phyloP scores from a whole-genome alignment of 2,797 vertebrate species.

The Phataginus tetradactyla region DNA sequence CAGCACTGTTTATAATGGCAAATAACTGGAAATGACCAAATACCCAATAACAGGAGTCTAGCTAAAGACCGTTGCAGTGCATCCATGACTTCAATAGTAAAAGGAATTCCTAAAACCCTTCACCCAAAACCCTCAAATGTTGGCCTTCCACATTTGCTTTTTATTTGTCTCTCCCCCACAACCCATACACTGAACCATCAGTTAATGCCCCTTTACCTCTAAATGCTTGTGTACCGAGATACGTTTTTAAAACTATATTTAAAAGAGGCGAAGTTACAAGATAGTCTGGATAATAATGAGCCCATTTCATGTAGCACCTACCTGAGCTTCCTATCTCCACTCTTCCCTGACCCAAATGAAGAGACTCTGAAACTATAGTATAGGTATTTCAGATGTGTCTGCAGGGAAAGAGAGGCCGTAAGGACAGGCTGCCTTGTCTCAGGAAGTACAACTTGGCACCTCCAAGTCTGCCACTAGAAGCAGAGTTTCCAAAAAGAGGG shows the following conservation, averaged over 20 bases:
- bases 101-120: background rate
- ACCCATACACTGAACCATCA: background rate
- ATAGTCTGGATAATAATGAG: background rate
- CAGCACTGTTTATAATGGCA: background rate
- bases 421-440: background rate
- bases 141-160: background rate
- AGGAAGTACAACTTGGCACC: background rate
- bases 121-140: background rate
- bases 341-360: background rate
- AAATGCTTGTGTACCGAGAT: background rate
- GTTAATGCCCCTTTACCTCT: background rate
- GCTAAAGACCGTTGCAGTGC: background rate
- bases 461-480: slow-evolving; percentile 12
- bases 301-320: background rate
- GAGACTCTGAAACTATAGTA: background rate
- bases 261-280: background rate
- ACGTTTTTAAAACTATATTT: background rate
- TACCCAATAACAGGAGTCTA: background rate
- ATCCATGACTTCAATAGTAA: background rate
- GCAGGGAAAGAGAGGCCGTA: background rate
- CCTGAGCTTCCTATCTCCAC: background rate
- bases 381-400: background rate
- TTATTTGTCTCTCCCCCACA: background rate
- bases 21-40: background rate
- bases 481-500: background rate